Conservation (phyloP, 2,888 invertebrate genomes). For the Sisyra nigra region DNA sequence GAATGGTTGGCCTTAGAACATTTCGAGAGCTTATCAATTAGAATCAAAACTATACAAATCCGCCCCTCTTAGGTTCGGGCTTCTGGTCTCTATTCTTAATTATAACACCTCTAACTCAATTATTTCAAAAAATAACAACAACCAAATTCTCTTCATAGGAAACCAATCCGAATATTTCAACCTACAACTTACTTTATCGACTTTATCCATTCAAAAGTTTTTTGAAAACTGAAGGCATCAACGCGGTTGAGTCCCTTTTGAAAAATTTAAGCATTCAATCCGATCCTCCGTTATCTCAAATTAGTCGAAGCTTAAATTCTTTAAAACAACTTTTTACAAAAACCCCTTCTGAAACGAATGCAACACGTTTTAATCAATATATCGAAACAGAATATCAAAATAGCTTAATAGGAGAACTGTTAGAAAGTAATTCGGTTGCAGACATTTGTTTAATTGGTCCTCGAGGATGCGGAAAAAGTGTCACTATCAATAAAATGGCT, state of each 20-base stretch:
- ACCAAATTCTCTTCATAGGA: no score
- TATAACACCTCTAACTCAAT: no score
- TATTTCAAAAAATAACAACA: no score
- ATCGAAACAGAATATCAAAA: conserved; percentile 69
- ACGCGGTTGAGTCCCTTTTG: conserved; percentile 54
- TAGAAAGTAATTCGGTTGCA: conserved; percentile 59
- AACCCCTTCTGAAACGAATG: conserved; percentile 6
- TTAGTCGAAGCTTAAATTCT: conserved; percentile 1
- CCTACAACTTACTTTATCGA: conserved; percentile 51
- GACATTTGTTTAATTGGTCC: conserved; percentile 83
- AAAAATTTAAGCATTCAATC: conserved; percentile 37
- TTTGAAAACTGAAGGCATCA: conserved; percentile 57
- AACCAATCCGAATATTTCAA: conserved; percentile 44
- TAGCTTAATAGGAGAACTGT: conserved; percentile 54
- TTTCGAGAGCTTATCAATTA: no score
- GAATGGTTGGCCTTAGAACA: no score
- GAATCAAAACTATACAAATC: no score
- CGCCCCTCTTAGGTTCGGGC: no score
- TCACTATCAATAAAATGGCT: conserved; percentile 62
- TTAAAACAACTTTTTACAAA: conserved; percentile 5
- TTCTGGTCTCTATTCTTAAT: no score
- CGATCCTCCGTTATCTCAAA: background rate
- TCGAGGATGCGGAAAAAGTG: conserved; percentile 85
- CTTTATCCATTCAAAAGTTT: conserved; percentile 76
- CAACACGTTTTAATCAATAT: conserved; percentile 21